Base-by-base conservation (phyloP, 2,888 invertebrate species). In the Coenonympha glycerion region DNA sequence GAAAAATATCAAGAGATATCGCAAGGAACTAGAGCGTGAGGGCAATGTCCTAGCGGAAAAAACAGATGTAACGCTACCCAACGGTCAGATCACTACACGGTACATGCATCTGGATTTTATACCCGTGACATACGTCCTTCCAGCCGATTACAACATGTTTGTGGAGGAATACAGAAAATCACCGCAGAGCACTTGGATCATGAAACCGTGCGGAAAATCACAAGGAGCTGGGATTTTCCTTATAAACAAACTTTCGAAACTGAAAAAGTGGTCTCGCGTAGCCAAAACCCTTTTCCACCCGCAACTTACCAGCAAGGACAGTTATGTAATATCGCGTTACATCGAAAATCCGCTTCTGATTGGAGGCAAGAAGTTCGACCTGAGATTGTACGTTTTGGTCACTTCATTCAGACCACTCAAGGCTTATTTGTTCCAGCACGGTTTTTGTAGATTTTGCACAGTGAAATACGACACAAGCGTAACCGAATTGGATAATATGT, bases 131-230 rank as follows among this genome's bases (percentile, higher is more conserved):
- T 98, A 95, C 75, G 95, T 98, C 39, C 83, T 98, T 47, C 98
- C 98, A 2, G 95, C 96, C 33, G 98, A 98, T 81, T 98, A 98
- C 77, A 98, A 97, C 76, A 93, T 98, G 92, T 98, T 98, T 79
- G 97, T 97, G 1, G 97, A 98, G 71, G 97, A 98, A 71, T 98
- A 97, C 74, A 90, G 97, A 48, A 97, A 97, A 82, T 95, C 94
- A 60, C 97, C 97, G 0, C 94, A 95, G 66, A 95, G 95, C 59
- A 98, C 97, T 0, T 98, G 98, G 98, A 98, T 98, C 58, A 96
- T 98, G 93, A 98, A 98, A 76, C 98, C 98, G 0, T 96, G 96
- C 72, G 97, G 97, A 13, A 95, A 97, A 82, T 97, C 97, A 0
- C 95, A 95, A 72, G 95, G 95, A 0, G 92, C 94, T 2, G 98